Percentiles rank a stretch among this genome's conserved stretches.
Conservation (phyloP, 2,888 invertebrate genomes). For the Eumacrocentrus americanus region DNA sequence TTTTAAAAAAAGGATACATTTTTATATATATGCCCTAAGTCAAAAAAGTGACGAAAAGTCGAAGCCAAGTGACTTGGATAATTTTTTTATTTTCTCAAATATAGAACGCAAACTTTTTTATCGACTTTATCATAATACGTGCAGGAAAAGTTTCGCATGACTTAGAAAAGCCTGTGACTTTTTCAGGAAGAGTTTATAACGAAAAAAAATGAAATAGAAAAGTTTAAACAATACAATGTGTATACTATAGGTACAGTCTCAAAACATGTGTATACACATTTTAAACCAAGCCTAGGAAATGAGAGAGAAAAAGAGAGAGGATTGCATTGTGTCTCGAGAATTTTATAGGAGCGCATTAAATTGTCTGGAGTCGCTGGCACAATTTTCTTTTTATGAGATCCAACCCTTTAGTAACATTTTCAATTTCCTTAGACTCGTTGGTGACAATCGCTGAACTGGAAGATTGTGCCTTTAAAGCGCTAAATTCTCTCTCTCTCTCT, state of each 20-base stretch:
- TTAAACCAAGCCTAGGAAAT: too few relatives aligned
- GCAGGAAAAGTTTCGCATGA: neutral
- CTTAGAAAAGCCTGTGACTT: neutral
- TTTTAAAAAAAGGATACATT: neutral
- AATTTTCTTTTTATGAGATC: constrained; percentile 20
- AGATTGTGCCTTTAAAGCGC: neutral
- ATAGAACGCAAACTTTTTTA: neutral
- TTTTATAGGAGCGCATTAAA: neutral
- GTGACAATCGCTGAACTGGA: neutral
- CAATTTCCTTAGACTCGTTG: constrained; percentile 20
- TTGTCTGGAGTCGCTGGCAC: neutral
- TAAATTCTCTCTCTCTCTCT: neutral
- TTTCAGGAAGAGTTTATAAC: neutral
- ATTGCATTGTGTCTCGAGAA: neutral
- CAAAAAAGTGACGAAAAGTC: neutral
- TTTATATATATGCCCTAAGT: neutral
- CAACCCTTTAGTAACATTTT: constrained; percentile 22
- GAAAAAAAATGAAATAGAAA: neutral
- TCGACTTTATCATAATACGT: neutral
- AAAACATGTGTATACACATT: too few relatives aligned
- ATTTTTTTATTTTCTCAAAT: neutral
- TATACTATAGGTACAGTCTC: too few relatives aligned
- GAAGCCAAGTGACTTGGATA: neutral
- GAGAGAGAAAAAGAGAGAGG: neutral
- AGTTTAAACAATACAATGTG: neutral